These are phyloP conservation scores for Tupaia tana DNA, from an alignment of 2,113 vertebrate species.

Conservation along the genomic window DNA sequence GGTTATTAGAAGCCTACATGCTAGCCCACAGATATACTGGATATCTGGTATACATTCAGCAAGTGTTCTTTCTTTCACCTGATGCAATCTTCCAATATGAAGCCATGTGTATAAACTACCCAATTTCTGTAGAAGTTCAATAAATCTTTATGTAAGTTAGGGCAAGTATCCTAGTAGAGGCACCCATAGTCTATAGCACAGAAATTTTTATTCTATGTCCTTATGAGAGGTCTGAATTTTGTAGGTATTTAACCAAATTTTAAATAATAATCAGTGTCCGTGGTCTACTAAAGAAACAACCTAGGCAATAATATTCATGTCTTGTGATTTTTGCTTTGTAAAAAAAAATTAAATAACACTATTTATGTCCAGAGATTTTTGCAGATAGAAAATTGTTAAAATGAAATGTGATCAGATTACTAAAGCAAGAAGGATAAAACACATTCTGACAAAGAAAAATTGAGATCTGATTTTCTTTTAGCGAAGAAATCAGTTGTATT, in stretches of 20 bases:
- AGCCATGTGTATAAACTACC: background rate
- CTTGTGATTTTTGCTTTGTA: no score
- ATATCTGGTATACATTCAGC: background rate
- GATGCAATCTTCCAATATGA: background rate
- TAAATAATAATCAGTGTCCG: background rate
- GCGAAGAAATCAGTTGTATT: background rate
- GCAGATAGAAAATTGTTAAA: background rate
- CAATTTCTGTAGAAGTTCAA: background rate
- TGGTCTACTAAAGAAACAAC: background rate
- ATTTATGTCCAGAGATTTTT: background rate
- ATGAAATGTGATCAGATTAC: background rate
- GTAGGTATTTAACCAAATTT: slow-evolving; percentile 16
- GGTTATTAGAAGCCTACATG: background rate
- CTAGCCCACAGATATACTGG: background rate
- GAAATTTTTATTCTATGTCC: background rate
- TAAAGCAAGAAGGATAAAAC: background rate
- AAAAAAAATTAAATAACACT: no score
- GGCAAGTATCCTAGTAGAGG: background rate
- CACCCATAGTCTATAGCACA: background rate
- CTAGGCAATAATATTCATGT: background rate
- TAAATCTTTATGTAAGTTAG: background rate
- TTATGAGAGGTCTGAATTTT: background rate
- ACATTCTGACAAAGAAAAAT: background rate
- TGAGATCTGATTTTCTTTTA: background rate
- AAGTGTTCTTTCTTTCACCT: background rate